Evolutionary conservation across 1,140 invertebrate genomes (phyloP).

Genomic region (Brachionus plicatilis): DNA sequence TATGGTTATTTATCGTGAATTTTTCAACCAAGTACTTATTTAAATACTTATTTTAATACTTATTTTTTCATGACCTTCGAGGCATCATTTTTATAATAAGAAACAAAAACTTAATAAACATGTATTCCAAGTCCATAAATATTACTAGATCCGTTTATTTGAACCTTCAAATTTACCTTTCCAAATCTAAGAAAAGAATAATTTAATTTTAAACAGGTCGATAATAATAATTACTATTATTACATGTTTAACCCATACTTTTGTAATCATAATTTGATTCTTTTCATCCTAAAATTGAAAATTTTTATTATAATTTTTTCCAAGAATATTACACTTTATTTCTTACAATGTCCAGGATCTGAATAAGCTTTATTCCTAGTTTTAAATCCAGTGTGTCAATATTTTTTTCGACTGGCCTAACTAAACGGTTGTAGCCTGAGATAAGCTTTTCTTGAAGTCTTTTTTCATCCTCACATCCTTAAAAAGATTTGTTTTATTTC

Average conservation of each 20-base stretch:
- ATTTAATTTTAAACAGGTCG: not conserved
- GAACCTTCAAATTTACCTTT: not conserved
- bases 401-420: slow-evolving; percentile 28
- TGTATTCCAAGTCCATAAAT: too few species aligned
- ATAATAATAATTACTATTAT: too few species aligned
- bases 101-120: not conserved
- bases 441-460: slow-evolving; percentile 14
- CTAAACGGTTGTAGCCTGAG: not conserved
- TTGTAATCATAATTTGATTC: slow-evolving; percentile 36
- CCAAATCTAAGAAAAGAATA: not conserved
- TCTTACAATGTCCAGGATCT: slow-evolving; percentile 43
- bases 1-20: too few species aligned
- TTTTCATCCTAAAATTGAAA: slow-evolving; percentile 36
- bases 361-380: slow-evolving; percentile 17
- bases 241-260: slow-evolving; percentile 39
- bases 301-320: slow-evolving; percentile 26
- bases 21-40: too few species aligned
- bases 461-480: slow-evolving; percentile 43
- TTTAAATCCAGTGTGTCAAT: not conserved
- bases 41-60: too few species aligned
- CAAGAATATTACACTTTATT: not conserved
- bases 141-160: not conserved
- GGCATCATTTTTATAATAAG: not conserved
- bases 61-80: too few species aligned
- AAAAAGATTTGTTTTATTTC: not conserved